A percentile compares a stretch with the other conserved stretches of the same genome.
phyloP scores from a whole-genome alignment of 2,113 vertebrate species.

The Hydrolagus affinis region DNA sequence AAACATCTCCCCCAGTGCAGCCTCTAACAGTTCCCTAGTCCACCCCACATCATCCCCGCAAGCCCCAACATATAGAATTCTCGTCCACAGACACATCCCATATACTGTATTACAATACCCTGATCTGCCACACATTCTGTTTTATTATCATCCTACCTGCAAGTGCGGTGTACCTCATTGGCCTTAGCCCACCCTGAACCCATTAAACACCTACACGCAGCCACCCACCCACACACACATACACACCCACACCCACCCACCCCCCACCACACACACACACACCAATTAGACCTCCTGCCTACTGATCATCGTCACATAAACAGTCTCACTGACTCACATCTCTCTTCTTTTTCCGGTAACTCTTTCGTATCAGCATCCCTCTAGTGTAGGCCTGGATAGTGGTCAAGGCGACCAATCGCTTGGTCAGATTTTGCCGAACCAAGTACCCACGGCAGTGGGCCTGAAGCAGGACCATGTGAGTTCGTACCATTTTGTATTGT shows the following conservation, averaged over 20 bases:
- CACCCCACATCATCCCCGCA: neutral
- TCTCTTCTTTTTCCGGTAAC: slow-evolving; percentile 50
- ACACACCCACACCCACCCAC: neutral
- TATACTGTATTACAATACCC: too few relatives aligned
- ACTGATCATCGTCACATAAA: too few relatives aligned
- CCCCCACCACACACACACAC: neutral
- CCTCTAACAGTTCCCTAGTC: neutral
- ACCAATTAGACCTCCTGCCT: too few relatives aligned
- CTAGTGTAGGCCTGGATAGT: slow-evolving; percentile 74
- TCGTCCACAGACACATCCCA: neutral
- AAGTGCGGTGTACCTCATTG: too few relatives aligned
- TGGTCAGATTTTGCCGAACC: slow-evolving; percentile 55
- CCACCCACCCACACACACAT: neutral
- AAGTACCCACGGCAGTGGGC: slow-evolving; percentile 62
- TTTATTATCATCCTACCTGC: too few relatives aligned
- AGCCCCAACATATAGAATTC: neutral
- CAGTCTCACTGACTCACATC: slow-evolving; percentile 47
- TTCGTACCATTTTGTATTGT: slow-evolving; percentile 56
- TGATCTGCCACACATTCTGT: neutral
- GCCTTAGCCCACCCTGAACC: too few relatives aligned
- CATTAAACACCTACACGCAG: neutral
- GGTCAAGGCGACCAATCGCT: slow-evolving; percentile 59
- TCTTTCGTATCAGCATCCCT: slow-evolving; percentile 62
- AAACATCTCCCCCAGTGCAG: neutral
- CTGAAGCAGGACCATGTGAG: slow-evolving; percentile 58